Percentiles rank a stretch among this genome's conserved stretches.
Evolutionary conservation across 2,797 vertebrate genomes (phyloP).

Genomic region (Xiphophorus birchmanni): DNA sequence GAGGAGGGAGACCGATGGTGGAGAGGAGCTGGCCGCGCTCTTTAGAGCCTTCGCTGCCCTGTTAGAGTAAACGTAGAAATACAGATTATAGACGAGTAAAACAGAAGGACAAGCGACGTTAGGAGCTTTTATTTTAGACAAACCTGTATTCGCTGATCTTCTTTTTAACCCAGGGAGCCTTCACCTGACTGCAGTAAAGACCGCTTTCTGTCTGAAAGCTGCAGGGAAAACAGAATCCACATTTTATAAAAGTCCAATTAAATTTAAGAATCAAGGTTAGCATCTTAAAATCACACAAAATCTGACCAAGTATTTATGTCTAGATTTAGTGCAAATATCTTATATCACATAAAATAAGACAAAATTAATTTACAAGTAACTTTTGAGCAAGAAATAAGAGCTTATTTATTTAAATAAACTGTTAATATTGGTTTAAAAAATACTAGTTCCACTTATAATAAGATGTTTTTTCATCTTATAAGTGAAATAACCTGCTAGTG

Average conservation of each 20-base stretch:
- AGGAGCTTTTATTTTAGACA: slow-evolving; percentile 12
- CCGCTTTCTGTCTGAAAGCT: slow-evolving; percentile 56
- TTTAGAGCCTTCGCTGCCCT: neutral
- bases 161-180: neutral
- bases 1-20: slow-evolving; percentile 36
- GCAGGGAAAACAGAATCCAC: slow-evolving; percentile 5
- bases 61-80: neutral
- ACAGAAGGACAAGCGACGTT: neutral
- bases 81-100: neutral
- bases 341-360: too few relatives aligned
- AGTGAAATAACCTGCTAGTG: too few relatives aligned
- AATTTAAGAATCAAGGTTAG: neutral
- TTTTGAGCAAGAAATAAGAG: too few relatives aligned
- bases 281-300: too few relatives aligned
- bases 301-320: too few relatives aligned
- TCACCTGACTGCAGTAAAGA: slow-evolving; percentile 1
- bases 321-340: too few relatives aligned
- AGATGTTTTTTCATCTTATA: too few relatives aligned
- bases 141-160: neutral
- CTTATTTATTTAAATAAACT: too few relatives aligned
- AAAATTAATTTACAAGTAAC: too few relatives aligned
- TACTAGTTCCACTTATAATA: too few relatives aligned
- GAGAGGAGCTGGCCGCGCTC: neutral
- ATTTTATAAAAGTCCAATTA: neutral
- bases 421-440: too few relatives aligned